Evolutionary conservation across 2,888 invertebrate genomes (phyloP), one percentile per base, ranked within the genome.

Genomic region (Microctonus aethiopoides): DNA sequence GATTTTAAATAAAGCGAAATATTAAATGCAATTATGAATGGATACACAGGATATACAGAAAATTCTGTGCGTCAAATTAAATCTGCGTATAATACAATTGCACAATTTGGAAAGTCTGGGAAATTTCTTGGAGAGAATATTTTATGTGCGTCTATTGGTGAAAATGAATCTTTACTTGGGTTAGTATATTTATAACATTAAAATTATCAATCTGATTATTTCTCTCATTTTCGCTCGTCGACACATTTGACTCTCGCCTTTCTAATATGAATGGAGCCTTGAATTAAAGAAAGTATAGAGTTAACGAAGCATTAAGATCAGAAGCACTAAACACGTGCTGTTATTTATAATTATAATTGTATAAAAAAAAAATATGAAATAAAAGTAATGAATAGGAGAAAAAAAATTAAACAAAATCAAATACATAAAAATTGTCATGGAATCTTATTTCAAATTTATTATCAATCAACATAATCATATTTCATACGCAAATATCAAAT

Each of bases 91-190:
- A 51, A 41, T 34, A 67, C 56, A 5, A 41, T 70, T n/a, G 61
- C 46, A 4, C 29, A 41, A 46, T 29, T 67, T 11, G 63, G 26
- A 46, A 70, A 66, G 41, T 16, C n/a, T 1, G 22, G 10, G 1
- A 67, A 62, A 57, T 66, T 62, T 29, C 62, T 57, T 4, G 41
- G 57, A 6, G 41, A 26, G 29, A 29, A 32, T 67, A 34, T 39
- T n/a, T 41, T 61, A 13, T 20, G 59, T 67, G 11, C 41, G 2
- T n/a, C 63, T 29, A n/a, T 32, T 59, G 10, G 20, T 32, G 71
- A 63, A 20, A 46, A 67, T 39, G 41, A 16, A 29, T 61, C 34
- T 22, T 60, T 71, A 52, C 63, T 71, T 20, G 62, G 71, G 71
- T 71, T 29, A 52, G 71, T 71, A 51, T 4, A 51, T n/a, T 57